These are phyloP conservation scores for Choristoneura fumiferana DNA, from an alignment of 1,140 invertebrate species.

Conservation along the genomic window DNA sequence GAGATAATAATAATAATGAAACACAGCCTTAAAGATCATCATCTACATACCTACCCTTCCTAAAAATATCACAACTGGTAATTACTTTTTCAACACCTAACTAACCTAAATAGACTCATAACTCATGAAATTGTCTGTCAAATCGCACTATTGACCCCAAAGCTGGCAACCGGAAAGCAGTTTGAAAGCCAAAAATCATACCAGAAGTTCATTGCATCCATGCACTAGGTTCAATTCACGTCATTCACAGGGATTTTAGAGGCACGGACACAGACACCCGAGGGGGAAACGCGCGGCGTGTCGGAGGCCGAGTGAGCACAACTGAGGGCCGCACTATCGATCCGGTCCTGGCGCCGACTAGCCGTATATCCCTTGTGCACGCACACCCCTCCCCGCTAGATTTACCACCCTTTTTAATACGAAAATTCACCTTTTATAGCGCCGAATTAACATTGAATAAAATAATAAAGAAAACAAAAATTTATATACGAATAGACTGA, in stretches of 20 bases:
- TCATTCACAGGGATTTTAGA: slow-evolving; percentile 11
- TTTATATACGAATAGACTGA: too few relatives aligned
- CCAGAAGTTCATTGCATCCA: slow-evolving; percentile 14
- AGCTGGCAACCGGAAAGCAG: too few relatives aligned
- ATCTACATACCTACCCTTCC: background rate
- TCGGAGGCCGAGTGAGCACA: background rate
- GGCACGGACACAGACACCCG: background rate
- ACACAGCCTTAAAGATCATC: too few relatives aligned
- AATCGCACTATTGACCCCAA: background rate
- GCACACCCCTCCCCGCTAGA: slow-evolving; percentile 54
- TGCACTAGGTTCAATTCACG: background rate
- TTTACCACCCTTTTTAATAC: slow-evolving; percentile 41
- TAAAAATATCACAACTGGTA: background rate
- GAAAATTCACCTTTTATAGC: slow-evolving; percentile 33
- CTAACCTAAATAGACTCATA: background rate
- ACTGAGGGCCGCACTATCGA: slow-evolving; percentile 37
- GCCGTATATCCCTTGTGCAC: slow-evolving; percentile 72
- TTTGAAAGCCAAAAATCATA: background rate
- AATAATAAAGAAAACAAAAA: background rate
- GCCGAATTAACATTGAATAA: slow-evolving; percentile 40
- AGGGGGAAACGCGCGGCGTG: slow-evolving; percentile 7
- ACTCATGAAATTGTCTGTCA: background rate
- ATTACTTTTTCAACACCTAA: background rate
- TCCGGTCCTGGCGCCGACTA: slow-evolving; percentile 68
- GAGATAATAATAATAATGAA: too few relatives aligned